Evolutionary conservation across 2,797 vertebrate genomes (phyloP).

Genomic region (Lagodon rhomboides): DNA sequence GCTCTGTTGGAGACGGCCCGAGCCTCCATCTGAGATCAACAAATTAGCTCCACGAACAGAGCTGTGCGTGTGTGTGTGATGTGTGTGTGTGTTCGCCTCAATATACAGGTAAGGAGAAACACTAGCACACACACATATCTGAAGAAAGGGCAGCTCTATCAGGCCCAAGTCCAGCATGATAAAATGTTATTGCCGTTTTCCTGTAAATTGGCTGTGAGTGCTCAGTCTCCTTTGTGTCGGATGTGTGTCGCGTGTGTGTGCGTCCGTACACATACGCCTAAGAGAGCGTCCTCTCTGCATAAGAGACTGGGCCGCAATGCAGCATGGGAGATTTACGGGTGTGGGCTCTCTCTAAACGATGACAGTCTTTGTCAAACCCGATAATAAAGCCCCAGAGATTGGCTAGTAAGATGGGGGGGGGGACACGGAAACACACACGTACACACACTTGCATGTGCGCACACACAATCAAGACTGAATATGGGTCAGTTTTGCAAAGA

Average conservation of each 20-base stretch:
- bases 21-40: slow-evolving; percentile 97
- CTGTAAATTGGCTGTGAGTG: slow-evolving; percentile 95
- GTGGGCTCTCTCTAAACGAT: slow-evolving; percentile 92
- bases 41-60: slow-evolving; percentile 83
- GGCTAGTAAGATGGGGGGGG: slow-evolving; percentile 43
- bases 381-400: slow-evolving; percentile 92
- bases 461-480: slow-evolving; percentile 24
- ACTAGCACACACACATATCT: slow-evolving; percentile 51
- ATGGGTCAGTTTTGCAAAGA: slow-evolving; percentile 41
- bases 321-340: slow-evolving; percentile 92
- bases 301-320: slow-evolving; percentile 88
- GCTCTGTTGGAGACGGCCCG: slow-evolving; percentile 94
- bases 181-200: slow-evolving; percentile 95
- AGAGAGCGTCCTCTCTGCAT: slow-evolving; percentile 88
- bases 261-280: slow-evolving; percentile 31
- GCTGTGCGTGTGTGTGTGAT: slow-evolving; percentile 27
- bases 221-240: slow-evolving; percentile 55
- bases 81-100: neutral
- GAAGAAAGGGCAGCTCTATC: slow-evolving; percentile 94
- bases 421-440: slow-evolving; percentile 14
- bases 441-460: slow-evolving; percentile 2
- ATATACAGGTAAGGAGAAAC: too few relatives aligned
- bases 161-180: slow-evolving; percentile 93
- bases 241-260: slow-evolving; percentile 28
- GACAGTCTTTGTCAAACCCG: slow-evolving; percentile 94